A percentile compares a stretch with the other conserved stretches of the same genome.
These are phyloP conservation scores for Mirounga angustirostris DNA, from an alignment of 2,113 vertebrate species.

Conservation along the genomic window DNA sequence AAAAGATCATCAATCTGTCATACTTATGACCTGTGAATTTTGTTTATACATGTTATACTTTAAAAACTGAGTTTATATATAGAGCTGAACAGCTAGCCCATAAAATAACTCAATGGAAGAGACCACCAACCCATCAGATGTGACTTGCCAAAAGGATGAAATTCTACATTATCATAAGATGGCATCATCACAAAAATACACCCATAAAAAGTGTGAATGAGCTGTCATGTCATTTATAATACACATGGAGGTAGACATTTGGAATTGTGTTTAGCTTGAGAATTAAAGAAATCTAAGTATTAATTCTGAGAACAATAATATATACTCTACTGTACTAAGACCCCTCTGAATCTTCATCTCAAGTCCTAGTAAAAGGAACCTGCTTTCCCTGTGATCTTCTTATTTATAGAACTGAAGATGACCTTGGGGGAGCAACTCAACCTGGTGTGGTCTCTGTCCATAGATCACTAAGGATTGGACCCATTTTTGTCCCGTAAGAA, in stretches of 20 bases:
- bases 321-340: background rate
- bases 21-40: background rate
- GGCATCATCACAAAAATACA: background rate
- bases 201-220: background rate
- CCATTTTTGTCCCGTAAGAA: no score
- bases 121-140: background rate
- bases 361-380: no score
- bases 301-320: background rate
- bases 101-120: background rate
- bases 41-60: background rate
- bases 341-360: no score
- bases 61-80: background rate
- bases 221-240: background rate
- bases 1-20: background rate
- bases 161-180: background rate
- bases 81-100: background rate
- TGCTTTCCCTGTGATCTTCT: no score
- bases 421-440: no score
- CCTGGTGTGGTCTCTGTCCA: no score
- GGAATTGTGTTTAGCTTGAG: background rate
- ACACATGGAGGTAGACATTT: background rate
- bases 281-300: background rate
- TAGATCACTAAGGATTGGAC: no score
- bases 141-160: background rate
- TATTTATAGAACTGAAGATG: no score